Evolutionary conservation across 1,140 invertebrate genomes (phyloP).

Genomic region (Pogonognathellus flavescens): DNA sequence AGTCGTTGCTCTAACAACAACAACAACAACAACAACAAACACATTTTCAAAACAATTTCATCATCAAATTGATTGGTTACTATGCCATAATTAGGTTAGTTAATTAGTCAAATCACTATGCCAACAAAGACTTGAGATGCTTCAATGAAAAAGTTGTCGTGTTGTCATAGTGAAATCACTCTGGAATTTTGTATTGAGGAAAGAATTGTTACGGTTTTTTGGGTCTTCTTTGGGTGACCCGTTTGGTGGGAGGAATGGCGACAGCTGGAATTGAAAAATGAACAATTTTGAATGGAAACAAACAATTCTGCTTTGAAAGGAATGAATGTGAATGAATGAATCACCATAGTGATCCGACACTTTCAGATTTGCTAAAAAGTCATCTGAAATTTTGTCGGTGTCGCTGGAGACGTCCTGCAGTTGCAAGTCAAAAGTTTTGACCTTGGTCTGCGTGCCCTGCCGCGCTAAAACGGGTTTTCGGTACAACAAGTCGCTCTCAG

Average conservation of each 20-base stretch:
- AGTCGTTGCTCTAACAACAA: background rate
- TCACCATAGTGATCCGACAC: background rate
- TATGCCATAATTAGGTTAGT: no score
- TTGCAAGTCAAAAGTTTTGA: background rate
- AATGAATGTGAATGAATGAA: no score
- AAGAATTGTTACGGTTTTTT: background rate
- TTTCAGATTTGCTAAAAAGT: slow-evolving; percentile 7
- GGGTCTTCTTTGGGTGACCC: background rate
- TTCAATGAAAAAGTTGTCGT: no score
- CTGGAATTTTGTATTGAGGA: no score
- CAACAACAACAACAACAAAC: background rate
- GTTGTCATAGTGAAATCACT: no score
- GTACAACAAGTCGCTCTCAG: slow-evolving; percentile 26
- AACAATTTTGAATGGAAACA: no score
- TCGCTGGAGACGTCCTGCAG: background rate
- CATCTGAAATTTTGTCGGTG: background rate
- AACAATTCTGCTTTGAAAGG: no score
- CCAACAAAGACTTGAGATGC: no score
- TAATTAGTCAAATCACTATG: no score
- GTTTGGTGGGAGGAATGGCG: background rate
- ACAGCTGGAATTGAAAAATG: background rate
- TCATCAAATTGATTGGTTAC: no score
- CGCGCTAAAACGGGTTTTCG: slow-evolving; percentile 24
- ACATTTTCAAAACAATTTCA: no score
- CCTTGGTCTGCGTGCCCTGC: background rate